phyloP scores from a whole-genome alignment of 2,797 vertebrate genomes.

The Acanthurus leucopareius region DNA sequence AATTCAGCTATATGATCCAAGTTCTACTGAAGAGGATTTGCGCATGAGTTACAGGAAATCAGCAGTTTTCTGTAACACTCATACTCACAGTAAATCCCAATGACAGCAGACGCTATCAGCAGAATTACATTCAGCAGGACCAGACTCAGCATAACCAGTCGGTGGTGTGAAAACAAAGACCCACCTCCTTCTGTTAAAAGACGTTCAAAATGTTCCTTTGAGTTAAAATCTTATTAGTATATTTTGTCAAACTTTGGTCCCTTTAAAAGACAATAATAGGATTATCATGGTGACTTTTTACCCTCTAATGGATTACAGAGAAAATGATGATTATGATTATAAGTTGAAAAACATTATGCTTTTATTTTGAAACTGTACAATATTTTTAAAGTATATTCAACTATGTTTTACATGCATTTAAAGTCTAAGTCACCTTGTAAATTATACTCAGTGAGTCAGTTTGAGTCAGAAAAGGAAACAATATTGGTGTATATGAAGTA shows the following conservation, averaged over 20 bases:
- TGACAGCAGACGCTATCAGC: constrained; percentile 66
- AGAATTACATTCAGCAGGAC: constrained; percentile 70
- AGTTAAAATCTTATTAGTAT: constrained; percentile 14
- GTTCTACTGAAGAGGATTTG: not conserved
- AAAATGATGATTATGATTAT: not conserved
- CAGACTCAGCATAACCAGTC: constrained; percentile 63
- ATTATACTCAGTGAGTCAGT: not conserved
- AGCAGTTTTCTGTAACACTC: not conserved
- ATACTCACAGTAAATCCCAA: constrained; percentile 80
- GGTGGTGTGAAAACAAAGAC: constrained; percentile 43
- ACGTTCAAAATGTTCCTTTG: constrained; percentile 34
- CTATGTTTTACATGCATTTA: not conserved
- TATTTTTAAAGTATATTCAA: not conserved
- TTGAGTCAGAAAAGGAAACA: not conserved
- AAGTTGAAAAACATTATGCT: not conserved
- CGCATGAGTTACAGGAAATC: not conserved
- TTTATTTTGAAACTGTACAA: not conserved
- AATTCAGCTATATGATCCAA: not conserved
- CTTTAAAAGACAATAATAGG: not conserved
- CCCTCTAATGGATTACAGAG: not conserved
- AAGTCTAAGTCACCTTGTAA: not conserved
- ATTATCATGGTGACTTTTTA: not conserved
- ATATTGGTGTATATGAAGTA: not conserved
- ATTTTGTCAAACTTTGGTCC: not conserved
- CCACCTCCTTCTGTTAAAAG: constrained; percentile 48